A percentile compares a stretch with the other conserved stretches of the same genome.
Conservation (phyloP, 2,797 vertebrate genomes). For the Heteromormyrus szaboi region DNA sequence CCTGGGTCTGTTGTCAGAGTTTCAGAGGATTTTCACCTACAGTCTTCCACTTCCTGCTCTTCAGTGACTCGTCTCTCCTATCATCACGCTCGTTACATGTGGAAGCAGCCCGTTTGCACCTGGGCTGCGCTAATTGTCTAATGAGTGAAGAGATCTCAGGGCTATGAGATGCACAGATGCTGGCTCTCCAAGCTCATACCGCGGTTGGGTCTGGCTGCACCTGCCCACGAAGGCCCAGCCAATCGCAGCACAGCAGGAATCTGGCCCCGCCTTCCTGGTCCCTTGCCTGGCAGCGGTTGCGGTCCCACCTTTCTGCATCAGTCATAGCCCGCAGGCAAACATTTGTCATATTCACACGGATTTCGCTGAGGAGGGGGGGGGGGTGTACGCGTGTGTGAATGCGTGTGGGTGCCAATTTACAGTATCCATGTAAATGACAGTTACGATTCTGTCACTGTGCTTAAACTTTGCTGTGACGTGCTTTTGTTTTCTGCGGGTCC, state of each 20-base stretch:
- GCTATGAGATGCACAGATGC: neutral
- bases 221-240: constrained; percentile 40
- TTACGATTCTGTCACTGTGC: constrained; percentile 35
- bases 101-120: neutral
- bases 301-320: constrained; percentile 60
- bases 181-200: neutral
- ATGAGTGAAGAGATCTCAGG: neutral
- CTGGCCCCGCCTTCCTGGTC: constrained; percentile 70
- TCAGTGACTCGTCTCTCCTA: neutral
- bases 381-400: neutral
- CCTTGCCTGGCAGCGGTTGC: constrained; percentile 71
- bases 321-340: constrained; percentile 79
- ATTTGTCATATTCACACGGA: constrained; percentile 66
- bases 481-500: neutral
- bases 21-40: neutral
- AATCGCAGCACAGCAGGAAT: constrained; percentile 34
- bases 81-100: neutral
- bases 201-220: constrained; percentile 47
- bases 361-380: neutral
- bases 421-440: constrained; percentile 1
- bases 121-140: neutral
- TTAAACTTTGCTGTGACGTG: neutral
- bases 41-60: neutral
- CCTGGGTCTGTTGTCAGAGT: neutral
- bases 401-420: neutral